Percentiles rank a stretch among this genome's conserved stretches.
These are phyloP conservation scores for Tupaia tana DNA, from an alignment of 2,113 vertebrate species.

Conservation along the genomic window DNA sequence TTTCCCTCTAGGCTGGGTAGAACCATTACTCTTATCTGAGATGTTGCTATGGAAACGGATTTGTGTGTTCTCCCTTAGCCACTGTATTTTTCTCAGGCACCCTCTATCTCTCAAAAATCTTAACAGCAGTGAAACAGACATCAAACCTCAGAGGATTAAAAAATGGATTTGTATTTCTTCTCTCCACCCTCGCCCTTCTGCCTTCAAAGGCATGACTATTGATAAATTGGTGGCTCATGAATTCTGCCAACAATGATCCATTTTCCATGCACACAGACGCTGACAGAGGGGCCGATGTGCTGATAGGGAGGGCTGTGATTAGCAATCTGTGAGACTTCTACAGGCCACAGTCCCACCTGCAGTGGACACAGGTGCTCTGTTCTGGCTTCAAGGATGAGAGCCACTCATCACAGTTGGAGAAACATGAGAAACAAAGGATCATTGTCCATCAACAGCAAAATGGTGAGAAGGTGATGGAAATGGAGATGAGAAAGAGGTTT, in stretches of 20 bases:
- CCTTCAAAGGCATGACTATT: slow-evolving; percentile 58
- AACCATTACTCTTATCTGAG: slow-evolving; percentile 79
- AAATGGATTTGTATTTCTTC: slow-evolving; percentile 73
- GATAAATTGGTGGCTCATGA: slow-evolving; percentile 63
- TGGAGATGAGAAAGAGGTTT: slow-evolving; percentile 9
- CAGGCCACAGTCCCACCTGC: neutral
- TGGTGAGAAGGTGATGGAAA: slow-evolving; percentile 23
- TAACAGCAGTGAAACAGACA: slow-evolving; percentile 81
- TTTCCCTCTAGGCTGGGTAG: slow-evolving; percentile 82
- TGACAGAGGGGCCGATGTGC: neutral
- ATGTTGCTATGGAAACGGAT: slow-evolving; percentile 87
- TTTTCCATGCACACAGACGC: slow-evolving; percentile 55
- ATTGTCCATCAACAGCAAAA: slow-evolving; percentile 66
- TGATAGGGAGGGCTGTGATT: neutral
- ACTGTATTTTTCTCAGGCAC: slow-evolving; percentile 71
- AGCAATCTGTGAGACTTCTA: neutral
- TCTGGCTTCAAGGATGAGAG: slow-evolving; percentile 29
- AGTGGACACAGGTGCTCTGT: slow-evolving; percentile 5
- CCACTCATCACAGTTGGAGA: slow-evolving; percentile 43
- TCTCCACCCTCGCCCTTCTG: neutral
- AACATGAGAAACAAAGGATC: slow-evolving; percentile 57
- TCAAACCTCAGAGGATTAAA: slow-evolving; percentile 81
- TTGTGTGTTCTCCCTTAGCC: slow-evolving; percentile 75
- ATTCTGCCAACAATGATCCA: slow-evolving; percentile 30
- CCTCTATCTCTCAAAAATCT: slow-evolving; percentile 78